A percentile compares a stretch with the other conserved stretches of the same genome.
Evolutionary conservation across 2,888 invertebrate genomes (phyloP).

Genomic region (Drosophila nr. fundita): DNA sequence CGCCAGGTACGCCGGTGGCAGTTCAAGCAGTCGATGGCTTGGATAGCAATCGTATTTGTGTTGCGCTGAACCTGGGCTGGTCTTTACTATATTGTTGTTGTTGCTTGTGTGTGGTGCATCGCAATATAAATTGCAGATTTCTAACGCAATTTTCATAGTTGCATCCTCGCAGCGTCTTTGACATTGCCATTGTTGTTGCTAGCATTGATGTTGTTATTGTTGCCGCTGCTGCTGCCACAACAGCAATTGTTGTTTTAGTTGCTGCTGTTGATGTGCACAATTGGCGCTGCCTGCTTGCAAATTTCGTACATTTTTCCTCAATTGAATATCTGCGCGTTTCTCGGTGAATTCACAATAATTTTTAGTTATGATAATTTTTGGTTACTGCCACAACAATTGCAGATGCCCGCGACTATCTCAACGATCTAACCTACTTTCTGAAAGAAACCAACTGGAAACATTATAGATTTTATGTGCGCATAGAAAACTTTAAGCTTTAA

Average conservation of each 20-base stretch:
- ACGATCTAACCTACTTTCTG: slow-evolving; percentile 59
- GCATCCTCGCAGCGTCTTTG: slow-evolving; percentile 71
- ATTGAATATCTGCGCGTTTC: slow-evolving; percentile 63
- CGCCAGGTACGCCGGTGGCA: slow-evolving; percentile 61
- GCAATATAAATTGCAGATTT: slow-evolving; percentile 82
- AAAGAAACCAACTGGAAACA: slow-evolving; percentile 19
- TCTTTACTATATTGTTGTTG: slow-evolving; percentile 31
- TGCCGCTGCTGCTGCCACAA: slow-evolving; percentile 31
- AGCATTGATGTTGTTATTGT: slow-evolving; percentile 33
- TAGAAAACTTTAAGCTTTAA: slow-evolving; percentile 3
- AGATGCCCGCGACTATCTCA: slow-evolving; percentile 43
- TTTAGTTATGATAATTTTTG: slow-evolving; percentile 78
- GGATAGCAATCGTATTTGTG: slow-evolving; percentile 65
- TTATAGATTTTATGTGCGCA: slow-evolving; percentile 8
- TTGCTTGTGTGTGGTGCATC: slow-evolving; percentile 61
- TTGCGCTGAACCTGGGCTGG: slow-evolving; percentile 54
- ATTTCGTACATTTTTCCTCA: slow-evolving; percentile 72
- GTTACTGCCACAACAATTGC: slow-evolving; percentile 65
- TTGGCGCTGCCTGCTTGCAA: slow-evolving; percentile 80
- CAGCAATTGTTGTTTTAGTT: slow-evolving; percentile 31
- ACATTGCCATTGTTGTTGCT: slow-evolving; percentile 73
- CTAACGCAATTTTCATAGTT: slow-evolving; percentile 82
- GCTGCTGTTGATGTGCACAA: slow-evolving; percentile 50
- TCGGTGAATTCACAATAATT: slow-evolving; percentile 68
- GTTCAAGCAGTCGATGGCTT: slow-evolving; percentile 59